Evolutionary conservation across 1,140 invertebrate genomes (phyloP).

Genomic region (Sycobia sp.): DNA sequence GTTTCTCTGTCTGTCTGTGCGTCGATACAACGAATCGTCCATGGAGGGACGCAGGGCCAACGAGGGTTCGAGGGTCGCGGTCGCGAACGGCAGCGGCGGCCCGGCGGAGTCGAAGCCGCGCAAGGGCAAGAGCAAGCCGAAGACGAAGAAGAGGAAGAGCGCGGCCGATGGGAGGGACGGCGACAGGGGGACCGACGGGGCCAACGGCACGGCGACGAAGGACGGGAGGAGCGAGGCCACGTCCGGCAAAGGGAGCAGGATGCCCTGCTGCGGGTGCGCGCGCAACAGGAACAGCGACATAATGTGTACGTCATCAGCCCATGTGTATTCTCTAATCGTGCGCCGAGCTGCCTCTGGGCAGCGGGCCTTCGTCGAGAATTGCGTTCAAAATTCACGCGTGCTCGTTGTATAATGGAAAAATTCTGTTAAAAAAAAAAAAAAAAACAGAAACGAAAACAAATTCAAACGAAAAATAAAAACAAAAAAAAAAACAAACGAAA

Average conservation of each 20-base stretch:
- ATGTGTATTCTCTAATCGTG: too few relatives aligned
- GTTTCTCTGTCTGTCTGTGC: too few relatives aligned
- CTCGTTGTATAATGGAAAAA: too few relatives aligned
- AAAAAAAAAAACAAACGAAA: too few relatives aligned
- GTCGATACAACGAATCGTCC: too few relatives aligned
- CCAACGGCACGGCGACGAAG: not conserved
- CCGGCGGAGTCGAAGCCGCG: constrained; percentile 2
- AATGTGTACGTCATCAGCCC: constrained; percentile 48
- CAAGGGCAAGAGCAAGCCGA: constrained; percentile 13
- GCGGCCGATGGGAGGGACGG: too few relatives aligned
- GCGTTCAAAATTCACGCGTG: not conserved
- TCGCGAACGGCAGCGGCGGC: not conserved
- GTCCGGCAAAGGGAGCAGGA: constrained; percentile 26
- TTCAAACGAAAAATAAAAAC: too few relatives aligned
- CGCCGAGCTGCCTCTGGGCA: not conserved
- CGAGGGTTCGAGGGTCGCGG: not conserved
- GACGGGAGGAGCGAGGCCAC: not conserved
- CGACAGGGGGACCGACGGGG: not conserved
- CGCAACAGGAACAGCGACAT: constrained; percentile 60
- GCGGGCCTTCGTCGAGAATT: too few relatives aligned
- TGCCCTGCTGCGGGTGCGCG: constrained; percentile 57
- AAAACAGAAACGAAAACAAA: too few relatives aligned
- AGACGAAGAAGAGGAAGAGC: constrained; percentile 12
- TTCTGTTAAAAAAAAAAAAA: too few relatives aligned
- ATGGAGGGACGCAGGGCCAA: not conserved